Evolutionary conservation across 2,113 vertebrate species (phyloP).

Genomic region (Nannobrachium achirus): DNA sequence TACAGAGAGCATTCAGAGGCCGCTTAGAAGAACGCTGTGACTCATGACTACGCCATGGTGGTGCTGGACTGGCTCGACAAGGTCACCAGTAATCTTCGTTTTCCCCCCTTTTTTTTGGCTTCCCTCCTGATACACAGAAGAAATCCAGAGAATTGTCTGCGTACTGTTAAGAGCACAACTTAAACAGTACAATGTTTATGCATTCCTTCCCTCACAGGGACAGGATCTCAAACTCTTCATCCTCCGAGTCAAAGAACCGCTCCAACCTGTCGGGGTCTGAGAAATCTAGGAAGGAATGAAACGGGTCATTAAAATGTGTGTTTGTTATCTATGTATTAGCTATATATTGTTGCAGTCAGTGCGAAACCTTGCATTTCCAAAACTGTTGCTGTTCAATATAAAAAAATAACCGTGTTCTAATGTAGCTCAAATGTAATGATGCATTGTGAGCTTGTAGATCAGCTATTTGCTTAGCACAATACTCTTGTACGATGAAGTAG

Average conservation of each 20-base stretch:
- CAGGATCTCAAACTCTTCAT: conserved; percentile 98
- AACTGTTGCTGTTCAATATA: no score
- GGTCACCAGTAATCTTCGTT: conserved; percentile 55
- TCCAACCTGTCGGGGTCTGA: conserved; percentile 92
- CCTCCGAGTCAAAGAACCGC: conserved; percentile 97
- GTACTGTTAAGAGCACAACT: conserved; percentile 34
- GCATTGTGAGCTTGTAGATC: no score
- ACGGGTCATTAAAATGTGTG: not conserved
- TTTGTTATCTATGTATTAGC: no score
- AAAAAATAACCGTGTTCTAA: no score
- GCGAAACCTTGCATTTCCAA: no score
- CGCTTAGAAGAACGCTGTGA: conserved; percentile 64
- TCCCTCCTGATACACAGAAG: conserved; percentile 61
- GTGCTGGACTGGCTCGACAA: conserved; percentile 60
- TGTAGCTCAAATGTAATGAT: no score
- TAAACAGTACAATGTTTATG: conserved; percentile 21
- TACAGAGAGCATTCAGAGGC: conserved; percentile 64
- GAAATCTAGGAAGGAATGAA: conserved; percentile 82
- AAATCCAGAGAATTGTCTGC: conserved; percentile 39
- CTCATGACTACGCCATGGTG: conserved; percentile 48
- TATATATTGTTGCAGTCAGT: no score
- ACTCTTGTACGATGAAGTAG: no score
- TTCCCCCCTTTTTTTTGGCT: conserved; percentile 42
- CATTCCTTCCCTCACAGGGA: conserved; percentile 84
- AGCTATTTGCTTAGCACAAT: no score